Conservation (phyloP, 2,113 vertebrate genomes). For the Larimichthys crocea region DNA sequence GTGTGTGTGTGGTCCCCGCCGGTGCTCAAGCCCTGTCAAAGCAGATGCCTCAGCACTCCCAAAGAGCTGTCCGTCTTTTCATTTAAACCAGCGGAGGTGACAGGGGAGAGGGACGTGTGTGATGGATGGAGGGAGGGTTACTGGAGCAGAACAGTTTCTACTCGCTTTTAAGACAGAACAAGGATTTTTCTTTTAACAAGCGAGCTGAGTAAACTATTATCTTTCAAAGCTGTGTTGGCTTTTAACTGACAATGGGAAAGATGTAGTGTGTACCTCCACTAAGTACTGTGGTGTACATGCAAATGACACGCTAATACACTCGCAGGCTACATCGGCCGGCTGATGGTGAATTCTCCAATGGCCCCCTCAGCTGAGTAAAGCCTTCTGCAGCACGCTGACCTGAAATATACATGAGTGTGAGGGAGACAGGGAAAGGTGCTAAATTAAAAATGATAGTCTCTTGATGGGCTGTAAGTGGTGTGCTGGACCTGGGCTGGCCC, state of each 20-base stretch:
- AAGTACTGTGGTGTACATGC: slow-evolving; percentile 3
- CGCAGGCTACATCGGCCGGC: not conserved
- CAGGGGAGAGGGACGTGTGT: slow-evolving; percentile 1
- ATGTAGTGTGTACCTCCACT: not conserved
- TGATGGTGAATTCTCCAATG: slow-evolving; percentile 6
- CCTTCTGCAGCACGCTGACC: slow-evolving; percentile 41
- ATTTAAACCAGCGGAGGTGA: slow-evolving; percentile 55
- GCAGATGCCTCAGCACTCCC: slow-evolving; percentile 59
- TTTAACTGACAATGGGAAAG: not conserved
- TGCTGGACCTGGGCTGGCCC: slow-evolving; percentile 63
- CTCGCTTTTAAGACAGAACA: slow-evolving; percentile 35
- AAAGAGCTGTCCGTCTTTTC: slow-evolving; percentile 61
- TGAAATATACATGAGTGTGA: slow-evolving; percentile 78
- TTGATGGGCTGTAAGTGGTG: slow-evolving; percentile 74
- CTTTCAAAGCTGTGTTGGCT: slow-evolving; percentile 19
- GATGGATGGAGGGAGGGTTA: not conserved
- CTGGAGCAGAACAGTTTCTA: slow-evolving; percentile 25
- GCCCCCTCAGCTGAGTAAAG: slow-evolving; percentile 15
- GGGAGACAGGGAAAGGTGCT: slow-evolving; percentile 68
- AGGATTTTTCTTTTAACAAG: slow-evolving; percentile 27
- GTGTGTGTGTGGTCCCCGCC: slow-evolving; percentile 26
- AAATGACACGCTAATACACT: slow-evolving; percentile 10
- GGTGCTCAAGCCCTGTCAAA: slow-evolving; percentile 49
- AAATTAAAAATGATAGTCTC: slow-evolving; percentile 83
- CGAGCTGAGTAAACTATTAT: slow-evolving; percentile 1